These are phyloP conservation scores for Morpho helenor DNA, from an alignment of 2,888 invertebrate species.

Conservation along the genomic window DNA sequence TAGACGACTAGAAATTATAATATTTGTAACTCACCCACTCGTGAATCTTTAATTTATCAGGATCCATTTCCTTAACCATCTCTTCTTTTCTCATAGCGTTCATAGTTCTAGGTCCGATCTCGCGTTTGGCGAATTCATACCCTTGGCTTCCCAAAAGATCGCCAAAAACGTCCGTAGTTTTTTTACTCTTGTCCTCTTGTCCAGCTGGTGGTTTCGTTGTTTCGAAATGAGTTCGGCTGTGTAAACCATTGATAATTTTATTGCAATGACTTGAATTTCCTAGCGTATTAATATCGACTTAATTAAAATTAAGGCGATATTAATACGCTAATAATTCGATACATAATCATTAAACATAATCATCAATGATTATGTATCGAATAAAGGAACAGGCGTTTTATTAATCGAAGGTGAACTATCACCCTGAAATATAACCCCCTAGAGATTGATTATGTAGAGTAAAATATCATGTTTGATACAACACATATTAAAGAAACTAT, in stretches of 20 bases:
- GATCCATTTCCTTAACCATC: conserved; percentile 92
- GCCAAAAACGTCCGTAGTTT: conserved; percentile 88
- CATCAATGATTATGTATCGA: too few relatives aligned
- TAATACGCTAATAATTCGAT: too few relatives aligned
- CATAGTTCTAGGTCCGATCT: conserved; percentile 90
- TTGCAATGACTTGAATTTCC: too few relatives aligned
- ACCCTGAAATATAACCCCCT: too few relatives aligned
- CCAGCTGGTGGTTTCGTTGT: conserved; percentile 50
- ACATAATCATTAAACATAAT: too few relatives aligned
- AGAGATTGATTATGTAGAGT: too few relatives aligned
- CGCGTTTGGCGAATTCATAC: conserved; percentile 89
- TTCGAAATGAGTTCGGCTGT: conserved; percentile 87
- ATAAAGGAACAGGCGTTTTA: too few relatives aligned
- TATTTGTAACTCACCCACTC: conserved; percentile 83
- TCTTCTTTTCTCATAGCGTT: conserved; percentile 96
- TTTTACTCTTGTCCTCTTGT: conserved; percentile 65
- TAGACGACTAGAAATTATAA: background rate
- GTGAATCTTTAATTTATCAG: conserved; percentile 89
- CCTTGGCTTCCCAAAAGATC: conserved; percentile 95
- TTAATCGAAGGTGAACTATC: too few relatives aligned
- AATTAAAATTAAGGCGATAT: too few relatives aligned
- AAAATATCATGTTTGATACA: too few relatives aligned
- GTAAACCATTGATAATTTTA: background rate
- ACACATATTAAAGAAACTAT: too few relatives aligned
- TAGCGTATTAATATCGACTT: too few relatives aligned